Percentiles rank a stretch among this genome's conserved stretches.
Conservation (phyloP, 2,797 vertebrate species). For the Rhynchonycteris naso region DNA sequence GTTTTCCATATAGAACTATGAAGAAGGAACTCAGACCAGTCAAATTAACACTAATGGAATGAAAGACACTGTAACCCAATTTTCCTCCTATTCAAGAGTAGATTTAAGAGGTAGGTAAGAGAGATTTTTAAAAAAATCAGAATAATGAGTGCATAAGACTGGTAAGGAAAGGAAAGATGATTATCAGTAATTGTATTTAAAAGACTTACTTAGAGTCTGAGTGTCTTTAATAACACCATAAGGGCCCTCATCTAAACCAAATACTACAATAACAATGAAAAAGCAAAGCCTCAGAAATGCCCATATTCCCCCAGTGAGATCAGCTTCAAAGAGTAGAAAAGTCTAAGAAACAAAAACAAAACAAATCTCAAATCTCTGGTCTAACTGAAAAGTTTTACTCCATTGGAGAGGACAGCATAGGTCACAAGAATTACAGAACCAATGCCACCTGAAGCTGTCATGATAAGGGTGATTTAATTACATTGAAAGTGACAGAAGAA, state of each 20-base stretch:
- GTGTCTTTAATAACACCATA: not conserved
- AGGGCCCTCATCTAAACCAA: not conserved
- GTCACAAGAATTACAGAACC: not conserved
- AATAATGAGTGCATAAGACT: not conserved
- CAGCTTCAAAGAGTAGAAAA: not conserved
- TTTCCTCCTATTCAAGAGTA: not conserved
- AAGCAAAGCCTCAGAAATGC: not conserved
- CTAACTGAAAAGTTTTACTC: not conserved
- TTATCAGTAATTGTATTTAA: not conserved
- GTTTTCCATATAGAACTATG: not conserved
- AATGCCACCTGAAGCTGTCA: not conserved
- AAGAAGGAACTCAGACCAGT: not conserved
- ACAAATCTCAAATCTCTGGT: not conserved
- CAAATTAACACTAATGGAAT: not conserved
- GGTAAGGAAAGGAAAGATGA: constrained; percentile 8
- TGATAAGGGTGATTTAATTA: not conserved
- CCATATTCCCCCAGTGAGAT: not conserved
- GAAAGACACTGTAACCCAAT: not conserved
- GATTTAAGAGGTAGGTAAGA: not conserved
- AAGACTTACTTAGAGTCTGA: constrained; percentile 2
- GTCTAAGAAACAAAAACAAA: not conserved
- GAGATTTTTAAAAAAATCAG: not conserved
- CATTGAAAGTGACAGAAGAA: not conserved
- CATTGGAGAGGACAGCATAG: not conserved
- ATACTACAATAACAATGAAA: not conserved